Percentiles rank a stretch among this genome's conserved stretches.
These are phyloP conservation scores for Drosophila tropicalis DNA, from an alignment of 1,140 invertebrate species.

Conservation along the genomic window DNA sequence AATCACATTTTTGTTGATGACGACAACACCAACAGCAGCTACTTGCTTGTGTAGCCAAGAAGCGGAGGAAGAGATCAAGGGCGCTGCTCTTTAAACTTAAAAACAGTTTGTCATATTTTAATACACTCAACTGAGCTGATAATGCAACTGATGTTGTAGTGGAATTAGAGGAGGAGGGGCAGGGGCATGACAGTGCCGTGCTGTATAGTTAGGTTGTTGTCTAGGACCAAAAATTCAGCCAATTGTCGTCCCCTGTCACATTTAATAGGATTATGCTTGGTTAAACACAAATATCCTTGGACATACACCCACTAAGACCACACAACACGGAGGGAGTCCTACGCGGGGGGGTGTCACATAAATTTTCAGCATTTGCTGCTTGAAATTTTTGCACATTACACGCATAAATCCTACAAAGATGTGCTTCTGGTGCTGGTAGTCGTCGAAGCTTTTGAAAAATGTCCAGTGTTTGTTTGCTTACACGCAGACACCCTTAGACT, in stretches of 20 bases:
- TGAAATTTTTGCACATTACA: conserved; percentile 73
- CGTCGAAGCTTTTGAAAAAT: conserved; percentile 71
- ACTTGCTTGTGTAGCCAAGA: conserved; percentile 39
- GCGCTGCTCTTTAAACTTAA: conserved; percentile 1
- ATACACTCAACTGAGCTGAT: conserved; percentile 67
- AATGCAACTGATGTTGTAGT: conserved; percentile 39
- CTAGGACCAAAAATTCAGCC: conserved; percentile 63
- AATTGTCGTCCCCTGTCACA: conserved; percentile 78
- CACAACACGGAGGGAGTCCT: conserved; percentile 8
- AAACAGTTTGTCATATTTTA: conserved; percentile 75
- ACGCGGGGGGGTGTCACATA: conserved; percentile 50
- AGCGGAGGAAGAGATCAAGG: conserved; percentile 24
- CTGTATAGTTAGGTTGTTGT: conserved; percentile 24
- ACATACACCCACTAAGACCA: conserved; percentile 19
- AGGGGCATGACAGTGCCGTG: conserved; percentile 11
- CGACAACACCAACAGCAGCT: conserved; percentile 12
- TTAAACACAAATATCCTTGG: conserved; percentile 70
- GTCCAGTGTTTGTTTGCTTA: conserved; percentile 68
- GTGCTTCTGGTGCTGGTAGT: conserved; percentile 44
- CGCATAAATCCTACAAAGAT: conserved; percentile 74
- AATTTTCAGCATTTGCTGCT: conserved; percentile 73
- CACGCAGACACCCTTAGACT: conserved; percentile 15
- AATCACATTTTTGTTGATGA: conserved; percentile 62
- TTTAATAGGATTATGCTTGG: conserved; percentile 78
- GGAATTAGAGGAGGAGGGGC: neutral